phyloP scores from a whole-genome alignment of 2,113 vertebrate species.

The Orcinus orca region DNA sequence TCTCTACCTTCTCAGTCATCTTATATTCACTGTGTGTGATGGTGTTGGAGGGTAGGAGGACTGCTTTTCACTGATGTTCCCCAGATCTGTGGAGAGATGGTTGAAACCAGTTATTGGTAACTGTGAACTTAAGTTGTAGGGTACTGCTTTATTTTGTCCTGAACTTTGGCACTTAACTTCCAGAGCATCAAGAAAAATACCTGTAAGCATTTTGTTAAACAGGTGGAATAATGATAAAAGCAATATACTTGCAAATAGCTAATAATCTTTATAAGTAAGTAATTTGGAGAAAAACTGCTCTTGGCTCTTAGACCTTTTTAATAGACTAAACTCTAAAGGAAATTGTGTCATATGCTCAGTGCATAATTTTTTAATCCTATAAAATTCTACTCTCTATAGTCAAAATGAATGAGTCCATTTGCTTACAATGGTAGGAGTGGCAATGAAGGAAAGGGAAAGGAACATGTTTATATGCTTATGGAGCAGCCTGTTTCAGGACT shows the following conservation, averaged over 20 bases:
- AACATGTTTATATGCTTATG: background rate
- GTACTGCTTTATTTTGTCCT: background rate
- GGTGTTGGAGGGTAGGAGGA: background rate
- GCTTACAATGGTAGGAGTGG: background rate
- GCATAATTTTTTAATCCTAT: background rate
- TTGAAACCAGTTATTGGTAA: background rate
- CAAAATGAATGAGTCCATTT: constrained; percentile 6
- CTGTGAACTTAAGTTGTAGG: background rate
- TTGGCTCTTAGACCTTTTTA: background rate
- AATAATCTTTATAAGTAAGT: background rate
- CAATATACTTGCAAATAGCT: background rate
- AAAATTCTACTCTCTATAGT: constrained; percentile 17
- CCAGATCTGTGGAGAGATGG: background rate
- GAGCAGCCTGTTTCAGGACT: background rate
- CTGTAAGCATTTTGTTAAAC: background rate
- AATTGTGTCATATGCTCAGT: background rate
- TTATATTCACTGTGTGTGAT: background rate
- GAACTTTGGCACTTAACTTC: background rate
- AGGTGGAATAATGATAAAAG: background rate
- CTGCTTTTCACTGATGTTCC: background rate
- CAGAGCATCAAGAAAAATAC: background rate
- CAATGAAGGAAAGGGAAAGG: background rate
- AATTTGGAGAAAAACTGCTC: background rate
- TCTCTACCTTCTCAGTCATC: background rate
- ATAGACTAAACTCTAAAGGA: constrained; percentile 40